These are phyloP conservation scores for Drosophila kurseongensis DNA, from an alignment of 1,140 invertebrate species.

Conservation along the genomic window DNA sequence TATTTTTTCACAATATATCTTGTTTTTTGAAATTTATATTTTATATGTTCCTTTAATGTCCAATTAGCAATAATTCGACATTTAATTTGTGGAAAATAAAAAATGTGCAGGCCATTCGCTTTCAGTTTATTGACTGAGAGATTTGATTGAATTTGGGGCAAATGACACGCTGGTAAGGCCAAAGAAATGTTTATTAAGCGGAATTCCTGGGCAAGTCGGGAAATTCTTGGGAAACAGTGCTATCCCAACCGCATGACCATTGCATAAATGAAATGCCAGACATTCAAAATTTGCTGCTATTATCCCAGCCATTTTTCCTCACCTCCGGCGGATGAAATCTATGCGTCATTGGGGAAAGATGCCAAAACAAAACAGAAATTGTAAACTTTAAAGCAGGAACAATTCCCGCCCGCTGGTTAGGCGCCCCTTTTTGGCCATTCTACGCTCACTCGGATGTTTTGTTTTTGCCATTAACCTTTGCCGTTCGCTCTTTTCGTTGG, in stretches of 20 bases:
- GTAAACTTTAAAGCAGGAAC: constrained; percentile 42
- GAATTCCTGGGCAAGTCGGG: constrained; percentile 9
- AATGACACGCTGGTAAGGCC: constrained; percentile 10
- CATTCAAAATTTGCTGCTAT: constrained; percentile 5
- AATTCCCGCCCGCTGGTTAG: background rate
- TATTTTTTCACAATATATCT: no score
- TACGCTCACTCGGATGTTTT: constrained; percentile 44
- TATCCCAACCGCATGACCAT: constrained; percentile 17
- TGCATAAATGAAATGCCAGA: constrained; percentile 36
- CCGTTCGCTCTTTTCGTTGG: constrained; percentile 51
- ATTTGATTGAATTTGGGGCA: background rate
- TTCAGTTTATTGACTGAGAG: background rate
- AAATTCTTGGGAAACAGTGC: constrained; percentile 23
- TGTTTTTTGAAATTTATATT: no score
- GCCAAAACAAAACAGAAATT: constrained; percentile 45
- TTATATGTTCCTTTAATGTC: background rate
- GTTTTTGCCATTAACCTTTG: constrained; percentile 52
- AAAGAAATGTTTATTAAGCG: constrained; percentile 35
- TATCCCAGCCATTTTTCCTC: constrained; percentile 13
- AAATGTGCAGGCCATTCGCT: background rate
- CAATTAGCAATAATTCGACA: background rate
- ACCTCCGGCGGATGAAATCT: constrained; percentile 18
- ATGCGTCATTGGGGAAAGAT: constrained; percentile 39
- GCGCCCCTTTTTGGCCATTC: constrained; percentile 17
- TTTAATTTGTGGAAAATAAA: background rate